phyloP scores from a whole-genome alignment of 2,888 invertebrate species.

The Sympetrum striolatum region DNA sequence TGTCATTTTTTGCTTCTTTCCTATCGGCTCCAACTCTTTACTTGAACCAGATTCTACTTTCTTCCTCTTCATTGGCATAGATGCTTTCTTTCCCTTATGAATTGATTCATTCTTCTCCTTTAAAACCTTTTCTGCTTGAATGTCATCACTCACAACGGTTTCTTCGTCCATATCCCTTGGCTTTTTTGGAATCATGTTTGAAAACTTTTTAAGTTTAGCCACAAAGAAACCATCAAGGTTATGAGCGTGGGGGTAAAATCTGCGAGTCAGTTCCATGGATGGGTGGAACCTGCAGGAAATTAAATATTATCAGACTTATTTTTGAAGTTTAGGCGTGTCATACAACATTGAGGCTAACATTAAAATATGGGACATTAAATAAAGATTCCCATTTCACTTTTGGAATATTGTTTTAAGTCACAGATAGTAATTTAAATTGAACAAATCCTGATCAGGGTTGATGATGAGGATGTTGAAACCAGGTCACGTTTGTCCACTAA shows the following conservation, averaged over 20 bases:
- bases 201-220: constrained; percentile 96
- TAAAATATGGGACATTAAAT: no score
- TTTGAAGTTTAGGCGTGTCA: no score
- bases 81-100: background rate
- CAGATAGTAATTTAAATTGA: no score
- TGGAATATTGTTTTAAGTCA: no score
- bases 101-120: background rate
- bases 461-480: no score
- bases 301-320: background rate
- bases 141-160: background rate
- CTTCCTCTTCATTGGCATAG: background rate
- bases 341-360: no score
- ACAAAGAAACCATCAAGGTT: constrained; percentile 99
- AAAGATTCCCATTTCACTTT: no score
- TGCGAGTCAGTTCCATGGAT: constrained; percentile 81
- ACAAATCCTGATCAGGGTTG: no score
- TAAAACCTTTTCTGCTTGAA: background rate
- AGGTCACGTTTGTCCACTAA: no score
- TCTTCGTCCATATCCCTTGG: constrained; percentile 42
- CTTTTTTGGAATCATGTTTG: constrained; percentile 71
- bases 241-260: constrained; percentile 97
- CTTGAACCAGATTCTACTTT: background rate
- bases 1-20: background rate
- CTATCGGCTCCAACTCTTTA: background rate
- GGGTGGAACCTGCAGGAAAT: constrained; percentile 78